Conservation (phyloP, 2,888 invertebrate genomes). For the Rhamphomyia laevipes region DNA sequence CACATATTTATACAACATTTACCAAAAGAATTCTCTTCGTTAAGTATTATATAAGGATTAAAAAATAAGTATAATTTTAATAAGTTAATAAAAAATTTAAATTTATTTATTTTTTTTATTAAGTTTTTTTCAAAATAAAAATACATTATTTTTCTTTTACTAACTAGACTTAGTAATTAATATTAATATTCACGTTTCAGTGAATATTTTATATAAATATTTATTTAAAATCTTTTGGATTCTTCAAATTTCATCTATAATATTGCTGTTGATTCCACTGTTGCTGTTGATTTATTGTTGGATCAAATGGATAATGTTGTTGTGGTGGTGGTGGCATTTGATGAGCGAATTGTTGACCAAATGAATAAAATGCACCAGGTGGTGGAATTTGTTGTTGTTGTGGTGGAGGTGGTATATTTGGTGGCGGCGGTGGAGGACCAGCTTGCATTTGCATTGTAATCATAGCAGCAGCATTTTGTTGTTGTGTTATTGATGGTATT, state of each 20-base stretch:
- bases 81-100: too few relatives aligned
- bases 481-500: slow-evolving; percentile 9
- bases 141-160: too few relatives aligned
- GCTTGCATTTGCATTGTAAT: neutral
- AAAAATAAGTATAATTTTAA: too few relatives aligned
- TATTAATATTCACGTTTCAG: too few relatives aligned
- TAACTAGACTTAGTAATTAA: too few relatives aligned
- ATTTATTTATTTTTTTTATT: too few relatives aligned
- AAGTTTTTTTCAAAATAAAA: too few relatives aligned
- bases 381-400: slow-evolving; percentile 25
- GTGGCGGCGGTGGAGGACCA: neutral
- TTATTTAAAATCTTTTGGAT: too few relatives aligned
- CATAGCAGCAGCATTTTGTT: slow-evolving; percentile 4
- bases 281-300: neutral
- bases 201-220: too few relatives aligned
- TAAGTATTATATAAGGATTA: too few relatives aligned
- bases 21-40: too few relatives aligned
- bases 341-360: slow-evolving; percentile 11
- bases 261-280: neutral
- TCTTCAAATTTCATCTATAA: neutral
- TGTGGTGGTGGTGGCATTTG: slow-evolving; percentile 10
- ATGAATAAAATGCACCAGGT: slow-evolving; percentile 21
- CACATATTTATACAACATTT: too few relatives aligned
- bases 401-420: slow-evolving; percentile 42
- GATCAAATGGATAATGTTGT: slow-evolving; percentile 5